These are phyloP conservation scores for Nowickia ferox DNA, from an alignment of 2,888 invertebrate species.

Conservation along the genomic window DNA sequence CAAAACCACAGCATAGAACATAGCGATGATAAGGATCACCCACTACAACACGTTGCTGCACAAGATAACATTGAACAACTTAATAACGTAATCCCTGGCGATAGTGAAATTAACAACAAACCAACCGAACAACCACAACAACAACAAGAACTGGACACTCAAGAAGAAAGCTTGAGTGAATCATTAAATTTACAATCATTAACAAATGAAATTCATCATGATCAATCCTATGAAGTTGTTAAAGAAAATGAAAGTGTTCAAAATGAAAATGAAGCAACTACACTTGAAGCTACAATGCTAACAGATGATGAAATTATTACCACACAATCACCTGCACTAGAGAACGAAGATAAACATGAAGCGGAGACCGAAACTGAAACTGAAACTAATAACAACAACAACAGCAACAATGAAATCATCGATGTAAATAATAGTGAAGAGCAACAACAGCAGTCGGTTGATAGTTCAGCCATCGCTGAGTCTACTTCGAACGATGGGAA, in stretches of 20 bases:
- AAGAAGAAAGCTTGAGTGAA: constrained; percentile 53
- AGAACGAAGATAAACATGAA: constrained; percentile 28
- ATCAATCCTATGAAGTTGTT: constrained; percentile 43
- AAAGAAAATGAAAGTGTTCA: constrained; percentile 66
- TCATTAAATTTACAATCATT: constrained; percentile 41
- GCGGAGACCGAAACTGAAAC: background rate
- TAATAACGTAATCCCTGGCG: constrained; percentile 23
- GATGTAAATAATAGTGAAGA: constrained; percentile 37
- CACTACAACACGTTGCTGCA: background rate
- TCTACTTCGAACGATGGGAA: background rate
- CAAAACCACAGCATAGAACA: constrained; percentile 6
- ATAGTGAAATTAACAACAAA: constrained; percentile 25
- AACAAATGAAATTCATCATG: constrained; percentile 58
- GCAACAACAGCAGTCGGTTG: constrained; percentile 27
- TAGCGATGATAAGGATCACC: background rate
- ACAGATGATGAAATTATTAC: constrained; percentile 65
- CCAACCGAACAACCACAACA: constrained; percentile 38
- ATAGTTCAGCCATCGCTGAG: constrained; percentile 5
- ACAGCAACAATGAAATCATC: constrained; percentile 9
- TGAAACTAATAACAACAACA: background rate
- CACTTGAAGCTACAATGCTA: constrained; percentile 40
- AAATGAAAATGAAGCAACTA: constrained; percentile 61
- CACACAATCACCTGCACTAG: constrained; percentile 49
- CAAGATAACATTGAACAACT: constrained; percentile 16
- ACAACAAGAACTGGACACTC: constrained; percentile 17